A percentile compares a stretch with the other conserved stretches of the same genome.
Evolutionary conservation across 1,140 invertebrate genomes (phyloP).

Genomic region (Polyergus mexicanus): DNA sequence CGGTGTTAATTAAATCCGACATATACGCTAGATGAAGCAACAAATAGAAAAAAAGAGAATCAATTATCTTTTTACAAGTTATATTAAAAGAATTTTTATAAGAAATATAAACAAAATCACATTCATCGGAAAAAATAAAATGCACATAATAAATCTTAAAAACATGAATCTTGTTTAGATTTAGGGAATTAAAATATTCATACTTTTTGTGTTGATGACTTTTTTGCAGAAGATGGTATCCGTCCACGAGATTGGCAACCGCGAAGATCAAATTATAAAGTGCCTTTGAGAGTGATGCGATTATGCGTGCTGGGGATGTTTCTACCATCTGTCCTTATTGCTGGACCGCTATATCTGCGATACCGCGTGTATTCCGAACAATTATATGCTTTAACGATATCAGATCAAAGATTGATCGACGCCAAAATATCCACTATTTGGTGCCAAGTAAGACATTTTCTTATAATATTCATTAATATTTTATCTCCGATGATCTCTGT

Average conservation of each 20-base stretch:
- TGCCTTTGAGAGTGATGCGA: slow-evolving; percentile 88
- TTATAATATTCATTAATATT: not conserved
- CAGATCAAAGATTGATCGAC: slow-evolving; percentile 92
- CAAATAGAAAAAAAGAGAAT: not conserved
- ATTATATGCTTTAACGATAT: slow-evolving; percentile 91
- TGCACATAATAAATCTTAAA: not conserved
- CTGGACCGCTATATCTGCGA: slow-evolving; percentile 89
- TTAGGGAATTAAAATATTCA: not conserved
- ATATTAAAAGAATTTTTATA: not conserved
- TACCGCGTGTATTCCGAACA: slow-evolving; percentile 90
- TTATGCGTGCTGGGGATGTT: slow-evolving; percentile 89
- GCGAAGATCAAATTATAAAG: slow-evolving; percentile 87
- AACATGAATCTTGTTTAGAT: not conserved
- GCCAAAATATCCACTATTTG: slow-evolving; percentile 91
- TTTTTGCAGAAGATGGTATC: slow-evolving; percentile 71
- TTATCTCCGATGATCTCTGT: not conserved
- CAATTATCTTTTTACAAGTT: not conserved
- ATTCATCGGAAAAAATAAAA: not conserved
- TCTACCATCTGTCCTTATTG: slow-evolving; percentile 89
- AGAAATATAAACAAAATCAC: not conserved
- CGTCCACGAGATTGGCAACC: slow-evolving; percentile 78
- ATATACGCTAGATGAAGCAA: not conserved
- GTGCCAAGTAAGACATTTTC: slow-evolving; percentile 89
- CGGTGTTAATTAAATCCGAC: not conserved
- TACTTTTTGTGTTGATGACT: not conserved